Base-by-base conservation (phyloP, 2,113 vertebrate genomes). In the Oryzias javanicus region DNA sequence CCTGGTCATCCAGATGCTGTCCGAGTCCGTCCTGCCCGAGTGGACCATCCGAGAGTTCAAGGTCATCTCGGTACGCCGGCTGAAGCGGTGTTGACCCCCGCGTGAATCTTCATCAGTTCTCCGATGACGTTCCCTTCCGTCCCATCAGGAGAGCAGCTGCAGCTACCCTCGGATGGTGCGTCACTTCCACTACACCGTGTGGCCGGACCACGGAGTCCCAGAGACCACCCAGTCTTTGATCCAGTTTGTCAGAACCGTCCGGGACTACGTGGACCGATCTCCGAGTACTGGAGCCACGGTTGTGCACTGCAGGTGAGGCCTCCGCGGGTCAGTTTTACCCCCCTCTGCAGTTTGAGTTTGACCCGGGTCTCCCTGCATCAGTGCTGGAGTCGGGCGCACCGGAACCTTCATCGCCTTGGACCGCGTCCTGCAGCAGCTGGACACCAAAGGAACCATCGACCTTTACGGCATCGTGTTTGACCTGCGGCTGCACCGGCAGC, bases 21-120 rank as follows among this genome's bases (percentile, higher is more conserved):
- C 97, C 0, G 97, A 99, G 71, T 97, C 95, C 0, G 94, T 98
- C 29, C 92, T 99, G 19, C 93, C 95, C 0, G 97, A 99, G 79
- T 99, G 97, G 97, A 98, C 96, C 68, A 96, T 99, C 88, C 81
- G 97, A 56, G 96, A 99, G 72, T 98, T 99, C 87, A 94, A 91
- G 89, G 95, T 99, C 81, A 95, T 90, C 84, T 95, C 93, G 60
- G 73, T 86, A 80, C 8, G 35, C 35, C 2, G 35, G 10, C 35
- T 35, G 35, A 35, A 35, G 29, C 12, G 29, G 8, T 35, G 29
- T 35, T 35, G 10, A n/a, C n/a, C 35, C 2, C 5, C 5, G 3
- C 2, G 1, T 44, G 3, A 0, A 12, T 24, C n/a, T 4, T 18
- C 20, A 45, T 7, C 53, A 42, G 6, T 27, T 1, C 10, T 18